Percentiles rank a stretch among this genome's conserved stretches.
These are phyloP conservation scores for Heterotis niloticus DNA, from an alignment of 2,113 vertebrate genomes.

Conservation along the genomic window DNA sequence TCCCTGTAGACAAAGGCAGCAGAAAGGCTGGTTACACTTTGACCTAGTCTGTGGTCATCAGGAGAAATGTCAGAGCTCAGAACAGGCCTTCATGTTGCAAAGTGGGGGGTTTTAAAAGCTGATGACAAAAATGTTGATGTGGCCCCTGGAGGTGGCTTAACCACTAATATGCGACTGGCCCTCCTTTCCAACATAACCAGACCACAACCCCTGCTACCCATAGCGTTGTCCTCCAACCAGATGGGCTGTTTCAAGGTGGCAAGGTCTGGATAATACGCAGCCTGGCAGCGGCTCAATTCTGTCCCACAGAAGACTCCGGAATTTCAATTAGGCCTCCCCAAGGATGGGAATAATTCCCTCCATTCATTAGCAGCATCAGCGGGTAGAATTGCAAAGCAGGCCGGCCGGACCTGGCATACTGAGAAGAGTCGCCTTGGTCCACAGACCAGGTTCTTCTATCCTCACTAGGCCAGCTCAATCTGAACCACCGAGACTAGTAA, in stretches of 20 bases:
- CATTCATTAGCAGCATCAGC: slow-evolving; percentile 19
- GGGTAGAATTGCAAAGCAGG: slow-evolving; percentile 8
- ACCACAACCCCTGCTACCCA: neutral
- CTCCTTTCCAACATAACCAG: neutral
- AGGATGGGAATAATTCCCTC: slow-evolving; percentile 23
- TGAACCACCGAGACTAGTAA: neutral
- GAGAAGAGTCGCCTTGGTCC: neutral
- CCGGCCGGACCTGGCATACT: neutral
- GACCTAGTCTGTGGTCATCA: too few relatives aligned
- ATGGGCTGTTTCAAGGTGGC: slow-evolving; percentile 22
- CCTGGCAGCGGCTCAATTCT: slow-evolving; percentile 1
- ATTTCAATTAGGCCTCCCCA: slow-evolving; percentile 29
- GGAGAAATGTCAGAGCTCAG: too few relatives aligned
- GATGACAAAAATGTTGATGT: neutral
- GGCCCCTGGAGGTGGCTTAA: neutral
- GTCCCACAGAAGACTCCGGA: slow-evolving; percentile 7
- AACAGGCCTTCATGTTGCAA: neutral
- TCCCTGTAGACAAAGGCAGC: slow-evolving; percentile 61
- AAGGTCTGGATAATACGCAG: slow-evolving; percentile 1
- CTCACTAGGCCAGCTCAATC: neutral
- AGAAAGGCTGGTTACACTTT: neutral
- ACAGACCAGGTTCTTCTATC: neutral
- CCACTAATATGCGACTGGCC: neutral
- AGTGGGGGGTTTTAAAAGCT: neutral
- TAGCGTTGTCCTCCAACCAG: neutral